These are phyloP conservation scores for Drosophila rufa DNA, from an alignment of 1,140 invertebrate species.

Conservation along the genomic window DNA sequence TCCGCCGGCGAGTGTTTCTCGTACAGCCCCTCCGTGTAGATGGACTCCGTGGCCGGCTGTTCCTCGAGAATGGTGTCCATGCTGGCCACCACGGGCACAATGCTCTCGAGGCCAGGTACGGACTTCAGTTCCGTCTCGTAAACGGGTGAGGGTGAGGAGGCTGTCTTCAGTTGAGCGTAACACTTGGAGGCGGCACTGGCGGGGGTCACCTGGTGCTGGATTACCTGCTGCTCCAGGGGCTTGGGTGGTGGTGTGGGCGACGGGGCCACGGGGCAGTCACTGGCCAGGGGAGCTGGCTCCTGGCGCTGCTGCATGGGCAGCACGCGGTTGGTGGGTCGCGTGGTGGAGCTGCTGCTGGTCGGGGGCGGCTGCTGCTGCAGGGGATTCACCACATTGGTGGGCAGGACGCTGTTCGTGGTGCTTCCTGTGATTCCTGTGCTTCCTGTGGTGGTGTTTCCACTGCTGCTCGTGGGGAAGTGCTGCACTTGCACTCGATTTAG, in stretches of 20 bases:
- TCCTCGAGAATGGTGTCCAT: conserved; percentile 64
- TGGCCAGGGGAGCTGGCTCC: conserved; percentile 55
- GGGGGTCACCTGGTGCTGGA: conserved; percentile 23
- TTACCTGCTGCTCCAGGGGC: conserved; percentile 47
- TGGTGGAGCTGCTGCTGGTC: conserved; percentile 48
- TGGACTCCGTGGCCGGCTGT: conserved; percentile 65
- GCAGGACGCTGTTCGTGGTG: conserved; percentile 85
- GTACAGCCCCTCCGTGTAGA: conserved; percentile 47
- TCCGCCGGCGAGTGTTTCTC: conserved; percentile 53
- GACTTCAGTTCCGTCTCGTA: conserved; percentile 70
- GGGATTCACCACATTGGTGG: conserved; percentile 89
- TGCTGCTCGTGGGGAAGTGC: no score
- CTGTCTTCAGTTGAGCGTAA: conserved; percentile 30
- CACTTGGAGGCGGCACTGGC: conserved; percentile 42
- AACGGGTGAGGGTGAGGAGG: conserved; percentile 25
- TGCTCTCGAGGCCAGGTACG: conserved; percentile 64
- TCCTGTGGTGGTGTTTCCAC: conserved; percentile 40
- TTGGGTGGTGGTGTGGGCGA: conserved; percentile 63
- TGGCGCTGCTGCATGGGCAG: conserved; percentile 89
- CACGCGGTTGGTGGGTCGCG: conserved; percentile 90
- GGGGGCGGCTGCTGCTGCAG: conserved; percentile 84
- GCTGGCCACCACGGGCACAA: conserved; percentile 25
- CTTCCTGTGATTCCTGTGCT: background rate
- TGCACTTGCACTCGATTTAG: conserved; percentile 86
- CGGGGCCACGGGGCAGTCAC: conserved; percentile 50